Conservation (phyloP, 2,888 invertebrate species). For the Rotaria magnacalcarata region DNA sequence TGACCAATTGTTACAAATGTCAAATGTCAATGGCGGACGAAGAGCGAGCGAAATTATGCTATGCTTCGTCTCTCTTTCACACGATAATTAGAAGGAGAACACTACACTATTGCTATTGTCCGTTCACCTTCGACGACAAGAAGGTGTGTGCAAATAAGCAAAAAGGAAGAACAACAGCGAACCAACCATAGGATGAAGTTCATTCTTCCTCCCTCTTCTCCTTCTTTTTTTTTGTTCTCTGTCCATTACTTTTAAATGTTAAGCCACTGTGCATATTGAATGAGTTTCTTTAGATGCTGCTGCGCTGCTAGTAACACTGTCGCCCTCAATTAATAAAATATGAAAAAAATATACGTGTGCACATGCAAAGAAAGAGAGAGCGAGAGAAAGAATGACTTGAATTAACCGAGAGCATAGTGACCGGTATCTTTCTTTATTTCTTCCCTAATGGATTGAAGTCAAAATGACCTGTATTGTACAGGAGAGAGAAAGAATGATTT, state of each 20-base stretch:
- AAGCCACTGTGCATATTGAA: constrained; percentile 16
- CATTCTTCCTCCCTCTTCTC: not conserved
- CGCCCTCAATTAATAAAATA: not conserved
- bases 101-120: not conserved
- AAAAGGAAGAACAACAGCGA: constrained; percentile 5
- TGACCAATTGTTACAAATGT: not conserved
- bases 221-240: not conserved
- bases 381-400: not conserved
- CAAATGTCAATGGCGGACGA: not conserved
- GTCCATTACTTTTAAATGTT: not conserved
- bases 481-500: not conserved
- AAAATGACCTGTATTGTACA: not conserved
- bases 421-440: not conserved
- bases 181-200: not conserved
- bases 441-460: not conserved
- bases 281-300: not conserved
- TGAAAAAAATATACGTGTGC: not conserved
- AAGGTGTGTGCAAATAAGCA: not conserved
- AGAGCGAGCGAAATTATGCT: not conserved
- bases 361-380: not conserved
- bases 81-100: not conserved
- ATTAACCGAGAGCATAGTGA: not conserved
- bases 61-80: not conserved
- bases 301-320: not conserved
- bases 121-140: constrained; percentile 12